Conservation (phyloP, 2,888 invertebrate species). For the Pyrgus malvae region DNA sequence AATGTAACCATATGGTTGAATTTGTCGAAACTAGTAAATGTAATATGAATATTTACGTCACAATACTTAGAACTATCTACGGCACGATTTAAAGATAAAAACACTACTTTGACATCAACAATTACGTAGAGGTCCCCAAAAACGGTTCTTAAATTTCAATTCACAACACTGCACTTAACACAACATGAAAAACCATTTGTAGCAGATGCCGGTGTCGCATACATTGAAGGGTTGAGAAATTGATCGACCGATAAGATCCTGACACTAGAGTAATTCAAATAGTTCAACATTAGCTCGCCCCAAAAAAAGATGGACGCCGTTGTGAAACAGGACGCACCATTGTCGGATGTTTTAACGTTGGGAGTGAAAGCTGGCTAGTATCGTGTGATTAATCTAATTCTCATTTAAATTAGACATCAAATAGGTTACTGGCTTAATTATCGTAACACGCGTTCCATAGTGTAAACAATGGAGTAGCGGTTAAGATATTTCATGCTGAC, state of each 20-base stretch:
- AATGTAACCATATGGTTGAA: too few relatives aligned
- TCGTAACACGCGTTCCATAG: slow-evolving; percentile 60
- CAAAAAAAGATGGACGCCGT: slow-evolving; percentile 59
- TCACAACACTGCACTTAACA: background rate
- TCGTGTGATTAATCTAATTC: slow-evolving; percentile 74
- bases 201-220: slow-evolving; percentile 61
- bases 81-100: background rate
- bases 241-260: slow-evolving; percentile 70
- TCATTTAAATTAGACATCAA: slow-evolving; percentile 71
- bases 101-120: background rate
- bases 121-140: background rate
- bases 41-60: too few relatives aligned
- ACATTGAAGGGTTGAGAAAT: slow-evolving; percentile 74
- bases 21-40: too few relatives aligned
- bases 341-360: slow-evolving; percentile 70
- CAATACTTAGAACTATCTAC: too few relatives aligned
- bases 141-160: slow-evolving; percentile 3
- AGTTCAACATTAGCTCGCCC: slow-evolving; percentile 64
- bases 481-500: slow-evolving; percentile 26
- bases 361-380: slow-evolving; percentile 66
- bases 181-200: slow-evolving; percentile 35
- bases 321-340: slow-evolving; percentile 70
- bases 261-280: slow-evolving; percentile 69
- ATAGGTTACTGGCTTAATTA: slow-evolving; percentile 64
- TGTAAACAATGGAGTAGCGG: slow-evolving; percentile 52